Percentiles rank a stretch among this genome's conserved stretches.
Evolutionary conservation across 2,797 vertebrate species (phyloP).

Genomic region (Cygnus olor): DNA sequence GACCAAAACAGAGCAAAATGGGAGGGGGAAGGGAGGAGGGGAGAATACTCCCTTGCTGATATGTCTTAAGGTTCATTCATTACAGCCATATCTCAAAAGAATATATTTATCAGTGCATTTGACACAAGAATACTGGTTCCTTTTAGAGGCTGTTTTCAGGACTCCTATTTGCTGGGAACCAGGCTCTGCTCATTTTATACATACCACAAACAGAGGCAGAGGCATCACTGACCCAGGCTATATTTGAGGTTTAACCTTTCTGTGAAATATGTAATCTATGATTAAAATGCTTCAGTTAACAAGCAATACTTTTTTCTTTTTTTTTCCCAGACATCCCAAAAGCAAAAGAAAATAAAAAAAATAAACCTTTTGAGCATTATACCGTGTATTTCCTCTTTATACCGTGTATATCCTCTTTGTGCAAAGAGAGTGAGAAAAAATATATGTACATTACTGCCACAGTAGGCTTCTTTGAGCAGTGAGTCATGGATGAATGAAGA

Average conservation of each 20-base stretch:
- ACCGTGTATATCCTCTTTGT: background rate
- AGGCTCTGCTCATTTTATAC: background rate
- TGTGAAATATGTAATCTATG: background rate
- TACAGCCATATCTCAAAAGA: background rate
- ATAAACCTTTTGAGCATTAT: background rate
- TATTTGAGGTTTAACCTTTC: background rate
- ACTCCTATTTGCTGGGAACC: background rate
- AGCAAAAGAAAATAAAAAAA: background rate
- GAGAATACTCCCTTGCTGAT: background rate
- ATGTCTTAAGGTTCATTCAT: background rate
- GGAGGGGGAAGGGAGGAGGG: rapidly evolving
- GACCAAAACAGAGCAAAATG: background rate
- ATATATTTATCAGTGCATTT: background rate
- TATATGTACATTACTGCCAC: background rate
- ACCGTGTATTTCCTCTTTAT: background rate
- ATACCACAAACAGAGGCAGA: background rate
- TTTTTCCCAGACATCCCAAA: background rate
- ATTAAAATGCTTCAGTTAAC: background rate
- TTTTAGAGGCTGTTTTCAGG: background rate
- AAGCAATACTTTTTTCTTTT: background rate
- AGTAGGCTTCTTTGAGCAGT: background rate
- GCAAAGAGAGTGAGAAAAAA: background rate
- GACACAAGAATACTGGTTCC: background rate
- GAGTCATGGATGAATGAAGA: background rate
- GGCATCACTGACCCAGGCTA: background rate